Base-by-base conservation (phyloP, 1,140 invertebrate species). In the Thaumatotibia leucotreta region DNA sequence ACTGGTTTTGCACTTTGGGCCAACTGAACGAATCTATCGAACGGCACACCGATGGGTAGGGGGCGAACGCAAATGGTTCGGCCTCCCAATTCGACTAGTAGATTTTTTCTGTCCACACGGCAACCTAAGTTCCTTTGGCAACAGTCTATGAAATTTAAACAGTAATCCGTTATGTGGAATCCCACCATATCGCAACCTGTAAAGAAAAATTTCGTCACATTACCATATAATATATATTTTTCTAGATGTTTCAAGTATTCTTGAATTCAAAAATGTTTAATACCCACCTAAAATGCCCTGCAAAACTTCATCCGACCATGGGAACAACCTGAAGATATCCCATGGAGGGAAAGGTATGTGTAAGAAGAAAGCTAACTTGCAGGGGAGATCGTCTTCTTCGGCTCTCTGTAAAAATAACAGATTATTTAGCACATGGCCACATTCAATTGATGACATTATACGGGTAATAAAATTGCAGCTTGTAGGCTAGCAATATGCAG, bases 261-360 rank as follows among this genome's bases (percentile, higher is more conserved):
- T 22, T 27, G 4, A 50, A 11, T 50, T 1, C 22, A 14, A 23
- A 54, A 54, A 39, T 39, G 14, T 39, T 14, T 39, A 4, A 14
- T n/a, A 82, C 79, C 92, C 83, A 94, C 94, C 95, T 31, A 97
- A 90, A 93, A 97, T 96, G 67, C 97, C 97, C 86, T 97, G 96
- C n/a, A 98, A 92, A 50, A 98, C 94, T 91, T 97, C 96, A 88
- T 98, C 97, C 50, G 96, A 96, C 96, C 97, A 97, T 2, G 97
- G 97, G 74, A 97, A 96, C 10, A 98, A 90, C 63, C 97, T 92
- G 88, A 97, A 97, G 61, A 98, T 97, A 76, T 98, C 97, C 96
- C 96, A 98, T 1, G 97, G 95, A 20, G 97, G 97, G 84, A 98
- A 98, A 0, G 97, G 97, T 82, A 98, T 98, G 84, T 98, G 97